phyloP scores from a whole-genome alignment of 2,113 vertebrate genomes.

The Addax nasomaculatus region DNA sequence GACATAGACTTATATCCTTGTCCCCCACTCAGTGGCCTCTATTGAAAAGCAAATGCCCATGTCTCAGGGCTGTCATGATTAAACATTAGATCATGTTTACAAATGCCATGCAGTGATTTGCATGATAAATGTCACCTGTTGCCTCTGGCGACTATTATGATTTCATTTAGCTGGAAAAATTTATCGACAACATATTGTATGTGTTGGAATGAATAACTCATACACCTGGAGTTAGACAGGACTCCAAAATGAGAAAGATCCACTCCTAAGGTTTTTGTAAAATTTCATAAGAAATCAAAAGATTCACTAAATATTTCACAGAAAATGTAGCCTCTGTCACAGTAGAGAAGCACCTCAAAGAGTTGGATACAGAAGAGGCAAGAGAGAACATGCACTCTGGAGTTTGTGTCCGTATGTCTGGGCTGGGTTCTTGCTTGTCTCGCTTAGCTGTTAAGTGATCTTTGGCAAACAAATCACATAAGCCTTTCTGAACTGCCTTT shows the following conservation, averaged over 20 bases:
- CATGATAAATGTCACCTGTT: not conserved
- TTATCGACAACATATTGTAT: not conserved
- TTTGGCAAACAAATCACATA: not conserved
- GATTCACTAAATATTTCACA: not conserved
- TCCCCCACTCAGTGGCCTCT: not conserved
- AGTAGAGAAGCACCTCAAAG: not conserved
- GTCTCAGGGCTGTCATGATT: not conserved
- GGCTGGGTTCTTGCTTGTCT: not conserved
- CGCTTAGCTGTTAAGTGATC: not conserved
- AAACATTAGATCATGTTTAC: not conserved
- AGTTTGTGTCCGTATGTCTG: not conserved
- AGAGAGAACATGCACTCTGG: rapidly evolving
- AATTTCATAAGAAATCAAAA: not conserved
- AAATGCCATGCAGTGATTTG: not conserved
- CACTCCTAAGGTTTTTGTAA: not conserved
- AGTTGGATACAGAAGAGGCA: not conserved
- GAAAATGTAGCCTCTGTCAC: not conserved
- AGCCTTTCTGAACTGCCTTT: not conserved
- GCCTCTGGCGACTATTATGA: not conserved
- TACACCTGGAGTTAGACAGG: too few species aligned
- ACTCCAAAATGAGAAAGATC: not conserved
- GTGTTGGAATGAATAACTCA: not conserved
- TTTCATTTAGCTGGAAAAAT: not conserved
- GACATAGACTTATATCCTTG: not conserved
- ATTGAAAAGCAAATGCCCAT: not conserved